These are phyloP conservation scores for Autographa pulchrina DNA, from an alignment of 2,888 invertebrate genomes.

Conservation along the genomic window DNA sequence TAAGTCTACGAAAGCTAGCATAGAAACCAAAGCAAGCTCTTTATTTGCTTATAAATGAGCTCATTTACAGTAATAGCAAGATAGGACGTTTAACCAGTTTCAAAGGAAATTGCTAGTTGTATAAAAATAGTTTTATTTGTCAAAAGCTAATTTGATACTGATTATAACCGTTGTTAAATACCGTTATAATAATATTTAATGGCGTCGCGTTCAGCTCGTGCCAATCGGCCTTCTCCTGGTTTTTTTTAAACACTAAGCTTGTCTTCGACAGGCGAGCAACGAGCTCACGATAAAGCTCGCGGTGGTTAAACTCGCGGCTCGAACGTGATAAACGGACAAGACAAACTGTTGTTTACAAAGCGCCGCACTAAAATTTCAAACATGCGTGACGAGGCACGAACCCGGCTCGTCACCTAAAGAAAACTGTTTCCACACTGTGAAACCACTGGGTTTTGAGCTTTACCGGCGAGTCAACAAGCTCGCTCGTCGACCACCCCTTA, in stretches of 20 bases:
- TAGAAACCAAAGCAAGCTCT: background rate
- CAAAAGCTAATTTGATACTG: constrained; percentile 23
- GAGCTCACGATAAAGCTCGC: too few relatives aligned
- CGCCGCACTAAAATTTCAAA: too few relatives aligned
- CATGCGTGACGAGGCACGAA: too few relatives aligned
- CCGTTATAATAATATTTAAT: constrained; percentile 1
- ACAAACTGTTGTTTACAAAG: too few relatives aligned
- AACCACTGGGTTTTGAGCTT: too few relatives aligned
- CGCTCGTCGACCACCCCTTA: too few relatives aligned
- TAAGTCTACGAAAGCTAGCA: background rate
- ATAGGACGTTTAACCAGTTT: constrained; percentile 25
- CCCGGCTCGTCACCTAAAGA: too few relatives aligned
- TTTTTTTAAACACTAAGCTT: background rate
- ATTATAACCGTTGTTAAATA: constrained; percentile 10
- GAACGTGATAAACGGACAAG: too few relatives aligned
- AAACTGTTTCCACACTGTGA: too few relatives aligned
- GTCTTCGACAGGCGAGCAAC: too few relatives aligned
- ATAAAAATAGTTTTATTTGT: constrained; percentile 16
- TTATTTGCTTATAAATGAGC: background rate
- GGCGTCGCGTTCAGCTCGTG: background rate
- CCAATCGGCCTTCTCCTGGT: background rate
- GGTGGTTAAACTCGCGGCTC: too few relatives aligned
- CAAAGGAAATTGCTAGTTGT: constrained; percentile 18
- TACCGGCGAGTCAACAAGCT: too few relatives aligned
- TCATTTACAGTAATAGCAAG: background rate